Percentiles rank a stretch among this genome's conserved stretches.
phyloP scores from a whole-genome alignment of 2,888 invertebrate genomes.

The Dascillus cervinus region DNA sequence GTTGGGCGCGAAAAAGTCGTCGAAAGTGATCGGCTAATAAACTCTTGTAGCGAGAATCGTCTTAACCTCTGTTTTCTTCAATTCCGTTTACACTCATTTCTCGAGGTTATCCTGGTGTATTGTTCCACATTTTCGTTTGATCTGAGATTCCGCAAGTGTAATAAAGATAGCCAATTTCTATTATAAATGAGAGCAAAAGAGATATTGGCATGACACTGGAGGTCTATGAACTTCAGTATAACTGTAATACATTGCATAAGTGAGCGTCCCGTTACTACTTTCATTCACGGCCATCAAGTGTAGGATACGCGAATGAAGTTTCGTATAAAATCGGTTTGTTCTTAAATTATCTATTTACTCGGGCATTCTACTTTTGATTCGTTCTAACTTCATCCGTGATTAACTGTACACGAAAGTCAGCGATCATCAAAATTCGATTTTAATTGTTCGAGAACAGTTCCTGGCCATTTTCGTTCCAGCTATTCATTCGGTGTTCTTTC shows the following conservation, averaged over 20 bases:
- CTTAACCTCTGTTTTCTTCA: constrained; percentile 22
- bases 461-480: no score
- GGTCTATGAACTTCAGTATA: constrained; percentile 30
- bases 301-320: constrained; percentile 16
- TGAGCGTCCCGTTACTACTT: constrained; percentile 33
- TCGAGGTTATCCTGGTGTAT: constrained; percentile 33
- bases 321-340: constrained; percentile 11
- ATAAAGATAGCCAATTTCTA: constrained; percentile 13
- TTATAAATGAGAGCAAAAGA: constrained; percentile 13
- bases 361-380: no score
- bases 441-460: no score
- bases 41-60: no score
- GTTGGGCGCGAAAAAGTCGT: no score
- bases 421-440: no score
- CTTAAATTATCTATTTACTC: no score
- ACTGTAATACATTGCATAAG: constrained; percentile 35
- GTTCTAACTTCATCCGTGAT: no score
- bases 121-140: constrained; percentile 32
- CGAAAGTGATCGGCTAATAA: no score
- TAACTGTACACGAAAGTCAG: no score
- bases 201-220: constrained; percentile 18
- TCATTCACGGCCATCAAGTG: constrained; percentile 31
- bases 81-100: constrained; percentile 35
- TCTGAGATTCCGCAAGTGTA: constrained; percentile 18
- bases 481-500: constrained; percentile 17